Evolutionary conservation across 35 echinoderm and acorn worm genomes (phyloP), one percentile per base, ranked within the genome.

Genomic region (Anneissia japonica): DNA sequence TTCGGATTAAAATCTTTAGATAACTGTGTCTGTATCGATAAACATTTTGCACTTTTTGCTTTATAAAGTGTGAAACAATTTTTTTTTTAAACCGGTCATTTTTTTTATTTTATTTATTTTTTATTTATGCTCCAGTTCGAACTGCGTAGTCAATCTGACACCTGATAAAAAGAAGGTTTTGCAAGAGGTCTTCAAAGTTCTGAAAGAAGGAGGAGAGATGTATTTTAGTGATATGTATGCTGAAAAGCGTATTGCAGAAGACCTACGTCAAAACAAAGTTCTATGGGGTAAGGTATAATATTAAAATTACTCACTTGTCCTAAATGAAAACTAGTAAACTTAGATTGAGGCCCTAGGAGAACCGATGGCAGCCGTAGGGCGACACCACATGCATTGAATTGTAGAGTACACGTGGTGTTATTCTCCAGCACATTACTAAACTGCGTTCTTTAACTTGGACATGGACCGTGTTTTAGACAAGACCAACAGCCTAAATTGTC

Each of bases 141-240:
- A 92, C 81, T 92, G 90, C 39, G 90, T 88, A 32, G 56, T 92
- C 11, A 87, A 87, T 46, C 86, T 92, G 4, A 88, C 90, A 21
- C 74, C 85, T n/a, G 86, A 92, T 82, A 92, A 92, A 76, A 34
- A 36, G 14, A 34, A 80, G 0, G 90, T 92, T 10, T 43, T 92
- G 19, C 32, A 37, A 32, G 90, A 92, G 37, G 90, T 80, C 0
- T 80, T 84, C 51, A 37, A 79, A 0, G 83, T 79, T 29, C 34
- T 92, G 12, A 92, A 88, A 35, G 46, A 80, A 12, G 90, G 90
- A 4, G 90, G 90, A 1, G 90, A 92, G 37, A 28, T 92, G 32
- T 92, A 86, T 81, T 92, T 92, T 81, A 88, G 85, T 32, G 90
- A 92, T 41, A 88, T 92, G 73, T 92, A 92, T 43, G 83, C 81